These are phyloP conservation scores for Telmatochromis brichardi DNA, from an alignment of 2,113 vertebrate genomes.

Conservation along the genomic window DNA sequence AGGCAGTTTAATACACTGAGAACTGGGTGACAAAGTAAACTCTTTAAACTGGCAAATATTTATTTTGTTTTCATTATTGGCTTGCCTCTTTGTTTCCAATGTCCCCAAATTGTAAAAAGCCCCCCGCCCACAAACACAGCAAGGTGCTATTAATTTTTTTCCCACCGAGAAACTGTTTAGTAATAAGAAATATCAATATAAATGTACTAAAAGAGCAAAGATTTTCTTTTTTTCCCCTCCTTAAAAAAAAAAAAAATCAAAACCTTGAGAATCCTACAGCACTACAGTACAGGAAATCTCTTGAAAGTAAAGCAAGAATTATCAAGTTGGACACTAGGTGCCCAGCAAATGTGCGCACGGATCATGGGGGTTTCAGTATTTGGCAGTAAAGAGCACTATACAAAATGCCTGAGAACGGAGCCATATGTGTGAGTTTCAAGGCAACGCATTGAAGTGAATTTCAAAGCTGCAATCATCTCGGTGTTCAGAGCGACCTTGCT, in stretches of 20 bases:
- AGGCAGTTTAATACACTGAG: neutral
- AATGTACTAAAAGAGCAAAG: neutral
- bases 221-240: rapidly evolving
- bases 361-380: neutral
- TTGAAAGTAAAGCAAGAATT: neutral
- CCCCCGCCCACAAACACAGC: neutral
- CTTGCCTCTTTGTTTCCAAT: neutral
- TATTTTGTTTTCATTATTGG: neutral
- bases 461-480: conserved; percentile 60
- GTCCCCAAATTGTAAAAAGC: neutral
- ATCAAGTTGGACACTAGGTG: neutral
- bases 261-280: neutral
- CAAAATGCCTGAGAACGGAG: conserved; percentile 29
- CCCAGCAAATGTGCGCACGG: neutral
- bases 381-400: conserved; percentile 8
- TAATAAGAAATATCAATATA: neutral
- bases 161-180: neutral
- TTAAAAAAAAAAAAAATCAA: neutral
- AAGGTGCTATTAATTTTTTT: too few relatives aligned
- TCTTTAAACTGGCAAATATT: neutral
- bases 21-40: neutral
- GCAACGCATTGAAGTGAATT: conserved; percentile 55
- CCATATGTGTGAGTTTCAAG: conserved; percentile 45
- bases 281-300: neutral
- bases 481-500: conserved; percentile 64